Base-by-base conservation (phyloP, 2,797 vertebrate genomes). In the Schizopygopsis pylzovi region DNA sequence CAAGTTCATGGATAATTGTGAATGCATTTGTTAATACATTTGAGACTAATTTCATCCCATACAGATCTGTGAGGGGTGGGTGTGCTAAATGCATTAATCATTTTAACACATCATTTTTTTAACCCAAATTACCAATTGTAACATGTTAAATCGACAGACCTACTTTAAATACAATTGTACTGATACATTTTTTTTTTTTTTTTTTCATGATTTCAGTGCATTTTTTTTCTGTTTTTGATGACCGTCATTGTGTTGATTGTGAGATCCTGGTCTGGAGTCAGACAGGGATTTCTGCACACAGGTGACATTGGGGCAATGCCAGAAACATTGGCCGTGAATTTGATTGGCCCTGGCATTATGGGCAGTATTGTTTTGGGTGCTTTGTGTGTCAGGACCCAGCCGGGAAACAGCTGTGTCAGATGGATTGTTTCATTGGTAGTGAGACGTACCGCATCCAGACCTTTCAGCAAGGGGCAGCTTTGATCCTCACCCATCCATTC, bases 361-460 rank as follows among this genome's bases (percentile, higher is more conserved):
- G 61, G 45, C 80, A 85, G 91, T 87, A 95, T 96, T 95, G 95
- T 95, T 95, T 89, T 89, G 39, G 25, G 67, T 71, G 79, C 91
- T 94, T 93, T 89, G 90, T 91, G 89, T 94, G 92, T 91, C 85
- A 41, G 70, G 92, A 92, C 92, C 92, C 92, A 91, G 79, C 85
- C 79, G 89, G 92, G 94, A 95, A 96, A 92, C 95, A 96, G 94
- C 95, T 96, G 91, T 85, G 84, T 54, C 68, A 79, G 93, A 91
- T 91, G 91, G 90, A 91, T 92, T 91, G 91, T 65, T 78, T 92
- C 88, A 86, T 87, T 93, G 93, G 92, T 94, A 92, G 84, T 3
- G 63, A 89, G 82, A 79, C 83, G n/a, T 52, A 54, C 83, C 86
- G 85, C 63, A 75, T 83, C 80, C 91, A 89, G 87, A 20, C 72